phyloP scores from a whole-genome alignment of 2,113 vertebrate genomes.

The Monopterus albus region DNA sequence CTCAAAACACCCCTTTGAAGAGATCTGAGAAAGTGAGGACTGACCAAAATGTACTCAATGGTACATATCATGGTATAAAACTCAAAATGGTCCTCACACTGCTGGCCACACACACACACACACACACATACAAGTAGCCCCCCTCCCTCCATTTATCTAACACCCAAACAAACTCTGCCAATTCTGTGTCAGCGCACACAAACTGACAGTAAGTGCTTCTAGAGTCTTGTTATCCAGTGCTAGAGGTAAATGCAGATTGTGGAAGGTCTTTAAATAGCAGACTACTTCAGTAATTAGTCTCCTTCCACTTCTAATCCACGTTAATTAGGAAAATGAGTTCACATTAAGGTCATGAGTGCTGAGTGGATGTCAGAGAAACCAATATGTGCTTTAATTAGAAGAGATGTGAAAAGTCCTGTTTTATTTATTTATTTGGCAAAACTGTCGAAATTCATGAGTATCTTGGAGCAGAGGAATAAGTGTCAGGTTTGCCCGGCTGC shows the following conservation, averaged over 20 bases:
- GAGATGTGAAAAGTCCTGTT: not conserved
- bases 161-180: conserved; percentile 34
- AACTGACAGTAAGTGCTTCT: conserved; percentile 3
- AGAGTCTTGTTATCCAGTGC: conserved; percentile 12
- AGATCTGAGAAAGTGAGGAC: too few species aligned
- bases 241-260: conserved; percentile 27
- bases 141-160: conserved; percentile 36
- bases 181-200: conserved; percentile 29
- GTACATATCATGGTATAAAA: too few species aligned
- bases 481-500: too few species aligned
- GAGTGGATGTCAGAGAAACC: conserved; percentile 5
- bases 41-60: too few species aligned
- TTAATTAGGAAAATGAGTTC: conserved; percentile 57
- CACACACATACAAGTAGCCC: conserved; percentile 3
- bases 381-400: conserved; percentile 37
- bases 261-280: conserved; percentile 34
- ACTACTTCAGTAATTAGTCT: conserved; percentile 54
- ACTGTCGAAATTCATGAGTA: not conserved
- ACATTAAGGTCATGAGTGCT: conserved; percentile 32
- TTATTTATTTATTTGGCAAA: not conserved
- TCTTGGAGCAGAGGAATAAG: not conserved
- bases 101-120: conserved; percentile 1
- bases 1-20: too few species aligned
- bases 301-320: conserved; percentile 26
- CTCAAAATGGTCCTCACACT: too few species aligned